phyloP scores from a whole-genome alignment of 1,140 invertebrate species.

The Battus philenor region DNA sequence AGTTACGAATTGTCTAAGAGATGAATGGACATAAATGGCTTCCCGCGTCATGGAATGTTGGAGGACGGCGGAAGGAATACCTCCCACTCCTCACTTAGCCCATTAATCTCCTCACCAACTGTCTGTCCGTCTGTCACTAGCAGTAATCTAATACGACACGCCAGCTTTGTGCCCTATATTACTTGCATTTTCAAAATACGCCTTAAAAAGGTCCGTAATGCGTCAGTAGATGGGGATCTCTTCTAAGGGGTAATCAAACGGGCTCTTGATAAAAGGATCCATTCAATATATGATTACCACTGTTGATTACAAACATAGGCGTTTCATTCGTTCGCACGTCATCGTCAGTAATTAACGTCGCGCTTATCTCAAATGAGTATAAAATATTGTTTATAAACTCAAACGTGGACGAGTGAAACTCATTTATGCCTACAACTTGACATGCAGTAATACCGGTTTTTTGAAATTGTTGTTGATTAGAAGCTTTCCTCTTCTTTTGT shows the following conservation, averaged over 20 bases:
- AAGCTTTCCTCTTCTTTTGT: not conserved
- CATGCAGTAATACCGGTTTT: too few relatives aligned
- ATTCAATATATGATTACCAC: constrained; percentile 17
- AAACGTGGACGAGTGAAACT: constrained; percentile 37
- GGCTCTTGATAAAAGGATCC: constrained; percentile 32
- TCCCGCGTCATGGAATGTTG: constrained; percentile 35
- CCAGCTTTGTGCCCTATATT: constrained; percentile 65
- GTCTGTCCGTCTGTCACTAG: constrained; percentile 65
- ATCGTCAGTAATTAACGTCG: constrained; percentile 6
- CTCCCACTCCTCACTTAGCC: constrained; percentile 69
- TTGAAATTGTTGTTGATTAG: not conserved
- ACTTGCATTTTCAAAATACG: constrained; percentile 52
- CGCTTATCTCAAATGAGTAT: constrained; percentile 4
- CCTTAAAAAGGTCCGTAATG: constrained; percentile 54
- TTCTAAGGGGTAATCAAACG: constrained; percentile 43
- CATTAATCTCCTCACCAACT: constrained; percentile 64
- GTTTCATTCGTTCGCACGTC: constrained; percentile 12
- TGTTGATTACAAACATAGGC: constrained; percentile 22
- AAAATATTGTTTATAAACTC: constrained; percentile 19
- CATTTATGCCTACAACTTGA: not conserved
- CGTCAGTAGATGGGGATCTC: constrained; percentile 41
- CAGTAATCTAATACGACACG: constrained; percentile 73
- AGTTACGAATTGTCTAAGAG: constrained; percentile 37
- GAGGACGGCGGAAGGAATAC: constrained; percentile 32
- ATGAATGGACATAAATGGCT: constrained; percentile 50